Evolutionary conservation across 2,797 vertebrate genomes (phyloP).

Genomic region (Poecilia velifera): DNA sequence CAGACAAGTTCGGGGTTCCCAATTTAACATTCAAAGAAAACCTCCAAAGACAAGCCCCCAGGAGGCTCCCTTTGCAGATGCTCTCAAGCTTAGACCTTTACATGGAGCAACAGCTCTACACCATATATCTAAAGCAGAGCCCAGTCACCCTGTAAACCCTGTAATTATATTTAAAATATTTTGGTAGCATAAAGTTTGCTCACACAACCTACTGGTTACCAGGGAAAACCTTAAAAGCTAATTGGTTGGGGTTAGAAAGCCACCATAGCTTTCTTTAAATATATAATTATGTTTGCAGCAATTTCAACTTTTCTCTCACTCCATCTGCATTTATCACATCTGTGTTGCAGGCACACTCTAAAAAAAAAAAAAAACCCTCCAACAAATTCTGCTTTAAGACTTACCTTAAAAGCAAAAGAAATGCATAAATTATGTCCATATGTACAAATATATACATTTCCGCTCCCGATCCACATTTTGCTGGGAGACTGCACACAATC

Average conservation of each 20-base stretch:
- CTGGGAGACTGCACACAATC: background rate
- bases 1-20: background rate
- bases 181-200: background rate
- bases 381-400: background rate
- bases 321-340: background rate
- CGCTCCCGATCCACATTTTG: background rate
- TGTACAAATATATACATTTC: background rate
- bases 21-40: background rate
- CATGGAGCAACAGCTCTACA: background rate
- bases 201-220: background rate
- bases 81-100: background rate
- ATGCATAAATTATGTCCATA: background rate
- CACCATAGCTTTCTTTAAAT: background rate
- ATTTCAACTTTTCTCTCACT: background rate
- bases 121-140: background rate
- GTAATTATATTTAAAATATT: background rate
- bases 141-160: background rate
- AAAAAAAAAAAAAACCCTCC: background rate
- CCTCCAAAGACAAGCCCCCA: background rate
- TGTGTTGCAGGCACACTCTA: background rate
- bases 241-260: background rate
- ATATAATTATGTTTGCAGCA: background rate
- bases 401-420: background rate
- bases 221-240: background rate
- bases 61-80: background rate